Conservation (phyloP, 2,888 invertebrate species). For the Meloe dianella region DNA sequence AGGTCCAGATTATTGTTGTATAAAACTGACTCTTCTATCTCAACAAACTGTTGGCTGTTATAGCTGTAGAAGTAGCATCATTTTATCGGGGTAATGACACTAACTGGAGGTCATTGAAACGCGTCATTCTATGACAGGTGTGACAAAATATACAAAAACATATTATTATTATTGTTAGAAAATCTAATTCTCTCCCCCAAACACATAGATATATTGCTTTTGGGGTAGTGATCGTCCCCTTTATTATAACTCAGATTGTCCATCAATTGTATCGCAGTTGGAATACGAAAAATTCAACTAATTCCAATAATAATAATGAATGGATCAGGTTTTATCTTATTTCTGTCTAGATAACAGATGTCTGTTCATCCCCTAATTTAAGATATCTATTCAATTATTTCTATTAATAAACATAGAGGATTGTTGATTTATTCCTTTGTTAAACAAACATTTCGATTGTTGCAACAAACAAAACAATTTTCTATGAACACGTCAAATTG, state of each 20-base stretch:
- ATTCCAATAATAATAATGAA: neutral
- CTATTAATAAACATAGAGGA: neutral
- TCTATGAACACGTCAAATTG: neutral
- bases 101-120: slow-evolving; percentile 32
- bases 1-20: slow-evolving; percentile 1
- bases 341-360: neutral
- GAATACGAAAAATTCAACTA: slow-evolving; percentile 7
- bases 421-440: neutral
- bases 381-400: neutral
- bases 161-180: neutral
- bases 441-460: neutral
- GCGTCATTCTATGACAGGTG: slow-evolving; percentile 33
- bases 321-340: neutral
- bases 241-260: neutral
- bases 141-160: slow-evolving; percentile 14
- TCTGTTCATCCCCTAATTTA: neutral
- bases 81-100: slow-evolving; percentile 33
- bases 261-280: neutral
- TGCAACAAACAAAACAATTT: neutral
- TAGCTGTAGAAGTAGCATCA: slow-evolving; percentile 24
- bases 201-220: neutral
- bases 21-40: neutral
- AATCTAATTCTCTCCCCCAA: neutral
- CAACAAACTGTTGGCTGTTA: neutral
- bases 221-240: neutral